Evolutionary conservation across 2,113 vertebrate species (phyloP).

Genomic region (Genyomyrus donnyi): DNA sequence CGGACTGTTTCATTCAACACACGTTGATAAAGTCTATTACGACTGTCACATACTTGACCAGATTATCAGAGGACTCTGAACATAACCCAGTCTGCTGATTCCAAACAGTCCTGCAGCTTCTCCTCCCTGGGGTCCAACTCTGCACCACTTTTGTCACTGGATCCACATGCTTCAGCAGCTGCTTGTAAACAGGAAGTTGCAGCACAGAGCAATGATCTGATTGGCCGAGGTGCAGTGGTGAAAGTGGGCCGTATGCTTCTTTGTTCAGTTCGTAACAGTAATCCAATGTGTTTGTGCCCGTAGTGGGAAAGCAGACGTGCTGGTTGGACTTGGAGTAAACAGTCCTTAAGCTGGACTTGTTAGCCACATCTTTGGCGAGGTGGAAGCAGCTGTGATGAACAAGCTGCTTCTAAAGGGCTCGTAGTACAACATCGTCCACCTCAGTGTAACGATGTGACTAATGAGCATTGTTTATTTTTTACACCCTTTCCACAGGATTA

Average conservation of each 20-base stretch:
- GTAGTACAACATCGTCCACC: background rate
- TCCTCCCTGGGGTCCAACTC: background rate
- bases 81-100: background rate
- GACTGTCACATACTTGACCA: background rate
- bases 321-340: background rate
- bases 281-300: background rate
- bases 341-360: background rate
- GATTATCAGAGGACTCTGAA: background rate
- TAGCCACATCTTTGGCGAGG: conserved; percentile 75
- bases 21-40: background rate
- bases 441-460: background rate
- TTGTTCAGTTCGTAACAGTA: background rate
- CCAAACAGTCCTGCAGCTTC: background rate
- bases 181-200: background rate
- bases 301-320: background rate
- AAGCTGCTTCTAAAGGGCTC: conserved; percentile 93
- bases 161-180: background rate
- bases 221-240: background rate
- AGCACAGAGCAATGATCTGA: background rate
- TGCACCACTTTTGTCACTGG: background rate
- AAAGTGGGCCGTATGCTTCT: background rate
- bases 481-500: conserved; percentile 65
- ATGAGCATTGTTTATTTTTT: background rate
- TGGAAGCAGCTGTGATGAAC: conserved; percentile 94
- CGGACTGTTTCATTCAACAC: background rate